Base-by-base conservation (phyloP, 1,140 invertebrate genomes). In the Drosophila santomea region DNA sequence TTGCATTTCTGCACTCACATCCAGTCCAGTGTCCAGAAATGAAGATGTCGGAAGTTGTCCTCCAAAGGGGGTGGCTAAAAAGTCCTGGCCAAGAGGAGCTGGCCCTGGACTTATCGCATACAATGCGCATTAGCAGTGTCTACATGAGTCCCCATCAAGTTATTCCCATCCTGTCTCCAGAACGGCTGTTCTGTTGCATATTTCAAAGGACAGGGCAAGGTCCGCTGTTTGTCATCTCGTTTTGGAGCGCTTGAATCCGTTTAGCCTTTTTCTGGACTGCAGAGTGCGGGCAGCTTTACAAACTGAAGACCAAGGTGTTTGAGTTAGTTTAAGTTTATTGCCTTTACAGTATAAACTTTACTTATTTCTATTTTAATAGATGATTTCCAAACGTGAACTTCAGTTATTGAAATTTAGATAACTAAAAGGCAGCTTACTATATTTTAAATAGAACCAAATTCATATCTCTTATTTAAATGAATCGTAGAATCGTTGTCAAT, bases 111-210 rank as follows among this genome's bases (percentile, higher is more conserved):
- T 78, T 78, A 78, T 78, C 75, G 74, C 75, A 78, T 78, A 78
- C 63, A 77, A 78, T 69, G 58, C 64, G 75, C 75, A 78, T 78
- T 78, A 78, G 75, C 52, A 58, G 58, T 77, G 75, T 78, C 75
- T 77, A 76, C 74, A 77, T 57, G 59, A 68, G 58, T 71, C 45
- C 51, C 28, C 74, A 78, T 71, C 75, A 63, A 71, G 74, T 77
- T 77, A 78, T 78, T 63, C 77, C 55, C 74, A 71, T 78, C 47
- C 75, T 71, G 55, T 45, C 35, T 52, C 39, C 11, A 23, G 44
- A 12, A 38, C 23, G 15, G 39, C 52, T 78, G 45, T 71, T 71
- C 52, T 78, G 45, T 71, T 71, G 75, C 58, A 75, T 77, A 75
- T 75, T 77, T 68, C 51, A 77, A 68, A 28, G 20, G 51, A 32